Evolutionary conservation across 2,797 vertebrate species (phyloP), one percentile per base, ranked within the genome.

Genomic region (Sandelia bainsii): DNA sequence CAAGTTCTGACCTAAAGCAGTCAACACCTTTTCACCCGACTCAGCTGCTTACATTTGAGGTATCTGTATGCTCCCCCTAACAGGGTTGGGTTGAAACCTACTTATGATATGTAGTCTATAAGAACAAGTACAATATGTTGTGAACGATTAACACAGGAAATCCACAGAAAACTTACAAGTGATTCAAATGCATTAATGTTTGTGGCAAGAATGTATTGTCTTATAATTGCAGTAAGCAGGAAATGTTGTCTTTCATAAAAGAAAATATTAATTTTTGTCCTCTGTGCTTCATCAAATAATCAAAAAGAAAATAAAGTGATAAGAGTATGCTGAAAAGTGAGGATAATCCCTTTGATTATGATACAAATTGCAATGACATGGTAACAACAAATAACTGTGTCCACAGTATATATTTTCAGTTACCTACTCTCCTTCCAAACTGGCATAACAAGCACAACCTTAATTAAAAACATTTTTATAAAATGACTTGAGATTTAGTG

Each of bases 11-110:
- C 75, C 78, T 66, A 65, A 80, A 89, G 74, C 61, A 75, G 77
- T 82, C 78, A 59, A 80, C 88, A 84, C 70, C 56, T 84, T 86
- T 78, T 79, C 39, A 46, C 81, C 66, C 85, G 82, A 92, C 80
- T 87, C 83, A 87, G 39, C 65, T 12, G 7, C 62, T 75, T 61
- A 29, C 32, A 53, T 71, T 66, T 59, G 58, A 63, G 25, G 17
- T 75, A 75, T 69, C 5, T n/a, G 51, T 75, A 57, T 72, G 56
- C 69, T 59, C 22, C 66, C 69, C 73, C 58, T 69, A 40, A 67
- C 34, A 79, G 76, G 82, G 79, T 49, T 82, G 53, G 80, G 76
- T 77, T 54, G 81, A 79, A 75, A 85, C 77, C 19, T 51, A 29
- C 59, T 44, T 10, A 63, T 72, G 62, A 48, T 65, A 69, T 37